phyloP scores from a whole-genome alignment of 2,797 vertebrate species.

The Geotrypetes seraphini region DNA sequence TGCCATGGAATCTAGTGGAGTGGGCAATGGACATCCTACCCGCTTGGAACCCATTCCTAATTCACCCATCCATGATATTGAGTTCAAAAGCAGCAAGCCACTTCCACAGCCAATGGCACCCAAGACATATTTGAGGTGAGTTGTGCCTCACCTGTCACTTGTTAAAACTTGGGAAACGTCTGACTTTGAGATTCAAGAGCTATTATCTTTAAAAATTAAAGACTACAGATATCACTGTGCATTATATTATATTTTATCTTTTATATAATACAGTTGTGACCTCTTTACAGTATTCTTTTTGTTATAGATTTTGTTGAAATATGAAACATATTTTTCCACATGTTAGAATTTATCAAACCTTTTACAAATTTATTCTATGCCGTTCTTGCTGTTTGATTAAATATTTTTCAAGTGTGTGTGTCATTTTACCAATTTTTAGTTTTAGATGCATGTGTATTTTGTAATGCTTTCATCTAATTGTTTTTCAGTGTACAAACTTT shows the following conservation, averaged over 20 bases:
- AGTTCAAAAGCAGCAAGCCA: conserved; percentile 96
- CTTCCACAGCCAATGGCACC: conserved; percentile 89
- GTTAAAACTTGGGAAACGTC: no score
- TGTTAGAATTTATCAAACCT: conserved; percentile 22
- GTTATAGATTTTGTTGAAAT: conserved; percentile 26
- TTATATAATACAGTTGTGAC: conserved; percentile 26
- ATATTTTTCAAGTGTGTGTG: conserved; percentile 31
- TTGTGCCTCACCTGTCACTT: conserved; percentile 57
- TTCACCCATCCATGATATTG: conserved; percentile 91
- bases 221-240: conserved; percentile 23
- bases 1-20: conserved; percentile 84
- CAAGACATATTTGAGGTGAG: conserved; percentile 98
- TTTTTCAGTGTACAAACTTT: conserved; percentile 19
- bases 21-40: conserved; percentile 72
- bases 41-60: conserved; percentile 94
- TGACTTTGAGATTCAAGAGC: no score
- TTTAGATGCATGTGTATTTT: conserved; percentile 21
- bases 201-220: conserved; percentile 12
- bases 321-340: conserved; percentile 20
- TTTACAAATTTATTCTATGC: conserved; percentile 19
- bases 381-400: conserved; percentile 39
- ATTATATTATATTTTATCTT: conserved; percentile 34
- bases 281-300: conserved; percentile 55
- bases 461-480: no score
- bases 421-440: conserved; percentile 28